Evolutionary conservation across 2,888 invertebrate genomes (phyloP).

Genomic region (Dromius quadrimaculatus): DNA sequence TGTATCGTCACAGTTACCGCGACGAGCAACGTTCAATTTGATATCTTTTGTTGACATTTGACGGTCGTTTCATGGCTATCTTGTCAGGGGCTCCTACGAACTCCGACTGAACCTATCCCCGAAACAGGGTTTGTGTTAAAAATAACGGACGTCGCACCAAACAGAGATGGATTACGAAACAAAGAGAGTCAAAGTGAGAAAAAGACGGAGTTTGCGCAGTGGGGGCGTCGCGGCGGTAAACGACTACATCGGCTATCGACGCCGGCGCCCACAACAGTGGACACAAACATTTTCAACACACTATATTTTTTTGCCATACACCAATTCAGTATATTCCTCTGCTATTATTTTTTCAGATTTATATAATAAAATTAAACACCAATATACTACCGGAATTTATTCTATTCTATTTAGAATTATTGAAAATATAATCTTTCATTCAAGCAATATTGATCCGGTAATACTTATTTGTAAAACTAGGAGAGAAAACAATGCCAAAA

Average conservation of each 20-base stretch:
- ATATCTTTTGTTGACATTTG: slow-evolving; percentile 4
- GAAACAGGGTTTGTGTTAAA: slow-evolving; percentile 6
- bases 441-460: no score
- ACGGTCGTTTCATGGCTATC: slow-evolving; percentile 3
- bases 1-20: background rate
- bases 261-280: background rate
- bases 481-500: no score
- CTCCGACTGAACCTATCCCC: background rate
- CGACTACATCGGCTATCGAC: slow-evolving; percentile 38
- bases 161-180: background rate
- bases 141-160: slow-evolving; percentile 12
- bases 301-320: no score
- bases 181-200: background rate
- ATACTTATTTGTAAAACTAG: no score
- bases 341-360: background rate
- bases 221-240: slow-evolving; percentile 12
- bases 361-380: no score
- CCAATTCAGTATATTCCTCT: no score
- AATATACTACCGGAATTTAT: no score
- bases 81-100: background rate
- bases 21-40: background rate
- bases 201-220: background rate
- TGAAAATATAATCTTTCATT: no score
- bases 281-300: no score
- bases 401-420: no score